phyloP scores from a whole-genome alignment of 1,140 invertebrate species.

The Euschistus heros region DNA sequence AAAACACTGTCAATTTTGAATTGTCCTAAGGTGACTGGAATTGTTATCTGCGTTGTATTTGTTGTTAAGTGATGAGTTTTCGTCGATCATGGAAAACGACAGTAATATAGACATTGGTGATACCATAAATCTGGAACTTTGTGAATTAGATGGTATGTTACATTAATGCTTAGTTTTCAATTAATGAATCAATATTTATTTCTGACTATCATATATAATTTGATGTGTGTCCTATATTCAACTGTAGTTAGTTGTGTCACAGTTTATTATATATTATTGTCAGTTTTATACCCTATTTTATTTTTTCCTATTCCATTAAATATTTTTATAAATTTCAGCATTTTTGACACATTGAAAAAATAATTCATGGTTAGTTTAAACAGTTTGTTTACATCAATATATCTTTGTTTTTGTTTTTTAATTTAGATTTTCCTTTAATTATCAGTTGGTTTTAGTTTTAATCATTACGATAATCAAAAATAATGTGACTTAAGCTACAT shows the following conservation, averaged over 20 bases:
- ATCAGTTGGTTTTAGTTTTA: no score
- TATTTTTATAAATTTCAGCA: neutral
- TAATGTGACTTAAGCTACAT: no score
- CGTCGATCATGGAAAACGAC: constrained; percentile 21
- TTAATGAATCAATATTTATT: neutral
- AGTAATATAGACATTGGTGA: constrained; percentile 18
- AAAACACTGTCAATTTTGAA: no score
- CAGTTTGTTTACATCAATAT: no score
- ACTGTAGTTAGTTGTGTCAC: neutral
- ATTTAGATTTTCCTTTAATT: no score
- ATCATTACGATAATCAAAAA: no score
- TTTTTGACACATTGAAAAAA: neutral
- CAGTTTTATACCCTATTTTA: neutral
- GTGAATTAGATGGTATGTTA: constrained; percentile 26
- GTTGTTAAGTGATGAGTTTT: no score
- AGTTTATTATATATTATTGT: neutral
- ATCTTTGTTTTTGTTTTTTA: no score
- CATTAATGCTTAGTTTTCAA: neutral
- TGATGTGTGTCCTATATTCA: neutral
- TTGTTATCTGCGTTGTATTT: no score
- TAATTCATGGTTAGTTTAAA: no score
- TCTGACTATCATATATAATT: neutral
- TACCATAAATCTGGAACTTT: constrained; percentile 24
- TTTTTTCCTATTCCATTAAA: neutral
- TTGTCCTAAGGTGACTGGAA: no score